Conservation (phyloP, 2,888 invertebrate species). For the Conomelus anceps region DNA sequence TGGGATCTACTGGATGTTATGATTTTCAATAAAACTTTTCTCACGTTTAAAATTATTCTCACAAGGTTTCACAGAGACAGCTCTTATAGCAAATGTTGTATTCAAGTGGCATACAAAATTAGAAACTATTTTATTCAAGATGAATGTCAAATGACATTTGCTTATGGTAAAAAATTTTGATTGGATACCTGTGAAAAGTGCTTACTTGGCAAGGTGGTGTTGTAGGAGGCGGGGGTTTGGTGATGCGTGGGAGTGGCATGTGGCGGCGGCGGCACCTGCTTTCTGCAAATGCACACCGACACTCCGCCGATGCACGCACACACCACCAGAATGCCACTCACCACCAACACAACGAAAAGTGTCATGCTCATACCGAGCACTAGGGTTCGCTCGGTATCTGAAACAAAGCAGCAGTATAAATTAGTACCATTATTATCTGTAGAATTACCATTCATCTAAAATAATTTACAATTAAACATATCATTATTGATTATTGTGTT, state of each 20-base stretch:
- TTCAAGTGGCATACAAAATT: no score
- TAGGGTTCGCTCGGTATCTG: conserved; percentile 48
- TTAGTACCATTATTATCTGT: no score
- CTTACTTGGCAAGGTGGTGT: conserved; percentile 24
- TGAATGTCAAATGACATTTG: no score
- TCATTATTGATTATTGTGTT: no score
- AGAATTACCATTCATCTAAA: no score
- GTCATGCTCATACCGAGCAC: conserved; percentile 67
- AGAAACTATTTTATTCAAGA: no score
- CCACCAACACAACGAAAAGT: conserved; percentile 67
- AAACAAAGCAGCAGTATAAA: conserved; percentile 32
- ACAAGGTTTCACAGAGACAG: no score
- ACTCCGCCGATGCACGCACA: conserved; percentile 62
- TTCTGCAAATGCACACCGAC: conserved; percentile 70
- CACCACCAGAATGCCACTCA: conserved; percentile 60
- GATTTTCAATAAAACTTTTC: no score
- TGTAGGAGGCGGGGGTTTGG: conserved; percentile 17
- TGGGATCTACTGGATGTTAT: no score
- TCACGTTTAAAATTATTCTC: no score
- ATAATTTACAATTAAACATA: no score
- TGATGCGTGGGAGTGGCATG: conserved; percentile 24
- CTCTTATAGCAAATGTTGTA: no score
- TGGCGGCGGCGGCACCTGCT: conserved; percentile 41
- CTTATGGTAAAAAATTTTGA: background rate
- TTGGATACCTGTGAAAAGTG: background rate